A percentile compares a stretch with the other conserved stretches of the same genome.
phyloP scores from a whole-genome alignment of 2,113 vertebrate species.

The Crotalus horridus region DNA sequence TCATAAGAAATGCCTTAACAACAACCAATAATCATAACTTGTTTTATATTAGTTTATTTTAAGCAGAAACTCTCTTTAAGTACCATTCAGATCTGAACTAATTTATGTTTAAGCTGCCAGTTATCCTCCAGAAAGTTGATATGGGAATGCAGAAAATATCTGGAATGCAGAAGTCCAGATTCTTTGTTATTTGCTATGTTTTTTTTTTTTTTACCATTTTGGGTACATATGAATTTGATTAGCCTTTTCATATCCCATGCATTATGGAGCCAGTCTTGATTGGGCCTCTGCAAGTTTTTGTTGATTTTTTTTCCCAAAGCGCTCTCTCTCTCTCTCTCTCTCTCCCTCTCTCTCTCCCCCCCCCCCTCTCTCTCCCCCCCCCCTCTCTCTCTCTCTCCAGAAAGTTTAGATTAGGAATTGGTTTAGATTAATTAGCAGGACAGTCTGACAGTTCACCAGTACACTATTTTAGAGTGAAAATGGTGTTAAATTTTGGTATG shows the following conservation, averaged over 20 bases:
- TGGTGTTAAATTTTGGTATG: not conserved
- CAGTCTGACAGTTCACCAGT: not conserved
- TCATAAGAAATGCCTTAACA: not conserved
- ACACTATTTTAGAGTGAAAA: not conserved
- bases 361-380: rapidly evolving
- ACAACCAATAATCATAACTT: not conserved
- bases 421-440: not conserved
- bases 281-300: not conserved
- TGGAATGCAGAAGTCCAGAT: not conserved
- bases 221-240: not conserved
- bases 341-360: too few species aligned
- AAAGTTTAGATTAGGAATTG: not conserved
- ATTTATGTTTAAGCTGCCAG: not conserved
- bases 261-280: not conserved
- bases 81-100: not conserved
- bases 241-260: not conserved
- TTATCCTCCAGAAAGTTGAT: not conserved
- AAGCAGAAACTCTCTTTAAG: not conserved
- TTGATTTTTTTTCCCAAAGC: not conserved
- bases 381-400: not conserved
- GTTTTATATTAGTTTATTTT: not conserved
- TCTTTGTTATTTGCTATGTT: not conserved
- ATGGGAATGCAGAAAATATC: not conserved
- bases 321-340: not conserved
- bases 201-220: not conserved